phyloP scores from a whole-genome alignment of 1,140 invertebrate genomes.

The Laupala kohalensis region DNA sequence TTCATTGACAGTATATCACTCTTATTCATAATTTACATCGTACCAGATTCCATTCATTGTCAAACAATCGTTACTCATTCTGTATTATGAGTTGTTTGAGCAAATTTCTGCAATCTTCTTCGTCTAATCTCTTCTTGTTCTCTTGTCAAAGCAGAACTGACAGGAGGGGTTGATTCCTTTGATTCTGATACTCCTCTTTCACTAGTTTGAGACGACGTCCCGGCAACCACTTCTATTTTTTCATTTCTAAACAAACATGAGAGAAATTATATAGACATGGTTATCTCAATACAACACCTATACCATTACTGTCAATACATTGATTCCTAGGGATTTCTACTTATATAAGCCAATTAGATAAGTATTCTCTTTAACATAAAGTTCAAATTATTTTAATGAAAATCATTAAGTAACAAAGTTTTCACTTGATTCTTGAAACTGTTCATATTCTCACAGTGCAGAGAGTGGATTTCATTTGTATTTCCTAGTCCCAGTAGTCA shows the following conservation, averaged over 20 bases:
- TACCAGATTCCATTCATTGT: not conserved
- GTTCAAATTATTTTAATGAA: too few species aligned
- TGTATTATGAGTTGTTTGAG: conserved; percentile 8
- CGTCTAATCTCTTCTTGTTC: conserved; percentile 44
- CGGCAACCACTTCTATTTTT: conserved; percentile 1
- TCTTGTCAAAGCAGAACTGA: not conserved
- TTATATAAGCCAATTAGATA: too few species aligned
- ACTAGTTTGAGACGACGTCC: not conserved
- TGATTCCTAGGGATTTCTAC: too few species aligned
- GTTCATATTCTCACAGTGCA: too few species aligned
- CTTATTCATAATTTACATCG: not conserved
- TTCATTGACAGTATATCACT: not conserved
- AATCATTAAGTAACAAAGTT: too few species aligned
- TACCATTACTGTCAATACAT: not conserved
- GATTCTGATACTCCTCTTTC: not conserved
- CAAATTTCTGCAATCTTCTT: conserved; percentile 55
- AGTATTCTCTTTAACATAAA: too few species aligned
- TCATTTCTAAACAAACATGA: not conserved
- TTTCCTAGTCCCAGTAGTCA: too few species aligned
- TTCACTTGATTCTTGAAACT: too few species aligned
- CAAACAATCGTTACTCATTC: not conserved
- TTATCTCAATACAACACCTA: not conserved
- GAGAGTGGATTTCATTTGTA: too few species aligned
- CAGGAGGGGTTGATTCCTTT: not conserved
- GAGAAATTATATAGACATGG: not conserved